Evolutionary conservation across 2,113 vertebrate species (phyloP).

Genomic region (Hoplias malabaricus): DNA sequence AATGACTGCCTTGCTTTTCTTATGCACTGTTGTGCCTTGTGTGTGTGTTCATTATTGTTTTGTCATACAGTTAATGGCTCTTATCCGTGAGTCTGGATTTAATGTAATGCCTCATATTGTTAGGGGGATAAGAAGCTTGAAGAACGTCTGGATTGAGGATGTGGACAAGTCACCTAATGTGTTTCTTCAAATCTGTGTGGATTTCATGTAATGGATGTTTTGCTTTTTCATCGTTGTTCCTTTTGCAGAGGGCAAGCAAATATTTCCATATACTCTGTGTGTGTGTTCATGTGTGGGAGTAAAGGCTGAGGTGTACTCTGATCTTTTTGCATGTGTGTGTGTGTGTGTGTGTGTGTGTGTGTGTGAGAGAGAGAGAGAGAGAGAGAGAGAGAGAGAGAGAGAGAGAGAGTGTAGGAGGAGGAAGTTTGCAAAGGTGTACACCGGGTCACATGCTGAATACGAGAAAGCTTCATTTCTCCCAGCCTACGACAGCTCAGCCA

Average conservation of each 20-base stretch:
- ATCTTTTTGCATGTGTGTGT: conserved; percentile 4
- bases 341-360: conserved; percentile 37
- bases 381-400: conserved; percentile 1
- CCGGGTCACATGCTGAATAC: conserved; percentile 30
- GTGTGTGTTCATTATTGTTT: conserved; percentile 26
- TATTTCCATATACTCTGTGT: conserved; percentile 40
- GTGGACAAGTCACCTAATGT: neutral
- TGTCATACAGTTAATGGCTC: conserved; percentile 28
- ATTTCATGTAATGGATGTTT: conserved; percentile 4
- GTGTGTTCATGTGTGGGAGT: conserved; percentile 22
- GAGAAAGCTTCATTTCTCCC: conserved; percentile 26
- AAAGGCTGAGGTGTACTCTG: conserved; percentile 37
- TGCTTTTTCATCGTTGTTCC: neutral
- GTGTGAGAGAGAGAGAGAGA: conserved; percentile 33
- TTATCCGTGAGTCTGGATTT: conserved; percentile 15
- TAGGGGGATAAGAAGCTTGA: neutral
- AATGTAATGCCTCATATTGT: conserved; percentile 37
- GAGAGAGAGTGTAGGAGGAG: neutral
- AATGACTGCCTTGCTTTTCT: neutral
- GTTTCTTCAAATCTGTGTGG: neutral
- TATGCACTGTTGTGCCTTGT: neutral
- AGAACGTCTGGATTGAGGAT: conserved; percentile 12
- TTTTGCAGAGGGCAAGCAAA: neutral
- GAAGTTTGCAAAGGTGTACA: conserved; percentile 31
- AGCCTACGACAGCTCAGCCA: neutral